These are phyloP conservation scores for Lamprologus speciosus DNA, from an alignment of 2,113 vertebrate genomes.

Conservation along the genomic window DNA sequence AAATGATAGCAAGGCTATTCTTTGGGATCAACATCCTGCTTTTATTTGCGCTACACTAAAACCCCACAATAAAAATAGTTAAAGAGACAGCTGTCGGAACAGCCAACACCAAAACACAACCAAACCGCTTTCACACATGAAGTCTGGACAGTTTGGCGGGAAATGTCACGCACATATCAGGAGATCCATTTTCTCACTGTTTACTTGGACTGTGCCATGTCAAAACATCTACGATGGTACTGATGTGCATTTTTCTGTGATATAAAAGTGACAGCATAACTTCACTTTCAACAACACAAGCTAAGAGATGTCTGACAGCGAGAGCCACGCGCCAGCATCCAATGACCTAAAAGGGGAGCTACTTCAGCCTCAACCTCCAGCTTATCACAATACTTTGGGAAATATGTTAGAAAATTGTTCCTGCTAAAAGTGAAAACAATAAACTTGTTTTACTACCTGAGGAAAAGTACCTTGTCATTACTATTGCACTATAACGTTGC, in stretches of 20 bases:
- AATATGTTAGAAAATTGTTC: not conserved
- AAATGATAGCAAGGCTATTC: conserved; percentile 6
- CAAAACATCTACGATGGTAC: not conserved
- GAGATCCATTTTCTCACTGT: not conserved
- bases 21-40: not conserved
- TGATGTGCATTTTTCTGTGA: not conserved
- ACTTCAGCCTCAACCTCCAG: not conserved
- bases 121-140: not conserved
- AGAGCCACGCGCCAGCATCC: not conserved
- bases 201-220: not conserved
- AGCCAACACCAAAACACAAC: not conserved
- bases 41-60: not conserved
- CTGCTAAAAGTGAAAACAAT: not conserved
- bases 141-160: not conserved
- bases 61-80: not conserved
- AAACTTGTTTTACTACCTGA: not conserved
- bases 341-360: not conserved
- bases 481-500: not conserved
- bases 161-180: not conserved
- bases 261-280: not conserved
- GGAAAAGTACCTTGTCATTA: not conserved
- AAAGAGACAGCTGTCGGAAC: not conserved
- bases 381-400: not conserved
- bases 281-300: not conserved
- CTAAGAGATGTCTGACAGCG: not conserved